Evolutionary conservation across 1,140 invertebrate species (phyloP), one percentile per base, ranked within the genome.

Genomic region (Cydia splendana): DNA sequence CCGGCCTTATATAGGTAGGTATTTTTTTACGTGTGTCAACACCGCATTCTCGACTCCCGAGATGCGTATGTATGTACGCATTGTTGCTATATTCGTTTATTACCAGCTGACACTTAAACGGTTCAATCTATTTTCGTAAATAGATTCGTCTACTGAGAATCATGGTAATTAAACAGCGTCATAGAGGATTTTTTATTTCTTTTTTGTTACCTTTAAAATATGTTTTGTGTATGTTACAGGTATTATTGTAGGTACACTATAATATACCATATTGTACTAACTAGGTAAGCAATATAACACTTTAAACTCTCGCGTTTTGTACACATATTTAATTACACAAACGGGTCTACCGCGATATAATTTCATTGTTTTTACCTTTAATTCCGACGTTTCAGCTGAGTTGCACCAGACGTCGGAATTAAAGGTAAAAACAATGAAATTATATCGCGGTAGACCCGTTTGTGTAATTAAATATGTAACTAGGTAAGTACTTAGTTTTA

Each of bases 61-160:
- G 20, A 24, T 7, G 57, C 57, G n/a, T 62, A 62, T 7, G 67
- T 42, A 12, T 7, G 67, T 42, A 12, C 67, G 7, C 34, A 71
- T 71, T 71, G 38, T 71, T 34, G 34, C 38, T 71, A 71, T 71
- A 71, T 71, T 45, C 38, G 38, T 71, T 71, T 71, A 71, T 71
- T 71, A 42, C 67, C 67, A 71, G 67, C 67, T 71, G 67, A 71
- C 67, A 71, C 34, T 71, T 71, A 71, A 71, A 71, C 67, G 67
- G 67, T 71, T 45, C 30, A 71, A 71, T 42, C 67, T 71, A 71
- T 71, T 71, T 71, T 71, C 67, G 67, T 71, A 71, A 71, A 71
- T 71, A 71, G 67, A 42, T 10, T 71, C 67, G 67, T 71, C 67
- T 71, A 71, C 67, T 71, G 67, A 71, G 67, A 71, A 71, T 71